Percentiles rank a stretch among this genome's conserved stretches.
Evolutionary conservation across 2,113 vertebrate genomes (phyloP).

Genomic region (Phrynocephalus versicolor): DNA sequence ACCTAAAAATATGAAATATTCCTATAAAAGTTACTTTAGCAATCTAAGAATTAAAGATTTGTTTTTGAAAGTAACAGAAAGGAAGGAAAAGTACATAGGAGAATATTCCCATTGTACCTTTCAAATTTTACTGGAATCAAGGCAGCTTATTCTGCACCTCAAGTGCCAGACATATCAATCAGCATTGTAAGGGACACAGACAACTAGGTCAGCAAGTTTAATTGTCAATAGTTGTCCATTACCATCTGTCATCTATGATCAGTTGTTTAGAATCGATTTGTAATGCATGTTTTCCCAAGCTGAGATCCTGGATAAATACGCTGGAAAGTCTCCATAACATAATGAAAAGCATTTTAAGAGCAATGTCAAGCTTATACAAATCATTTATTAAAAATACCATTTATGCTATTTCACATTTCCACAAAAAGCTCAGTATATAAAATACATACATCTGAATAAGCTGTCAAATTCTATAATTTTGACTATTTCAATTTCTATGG

Average conservation of each 20-base stretch:
- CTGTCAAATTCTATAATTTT: background rate
- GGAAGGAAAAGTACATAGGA: background rate
- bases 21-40: background rate
- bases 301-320: constrained; percentile 45
- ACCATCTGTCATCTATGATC: constrained; percentile 44
- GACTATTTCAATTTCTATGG: background rate
- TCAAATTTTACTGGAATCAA: background rate
- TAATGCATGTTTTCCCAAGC: constrained; percentile 56
- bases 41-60: background rate
- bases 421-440: background rate
- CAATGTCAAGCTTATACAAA: constrained; percentile 66
- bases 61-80: background rate
- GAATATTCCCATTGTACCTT: background rate
- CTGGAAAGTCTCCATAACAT: constrained; percentile 61
- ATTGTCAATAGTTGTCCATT: constrained; percentile 48
- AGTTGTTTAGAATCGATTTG: constrained; percentile 43
- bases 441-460: constrained; percentile 8
- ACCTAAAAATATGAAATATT: background rate
- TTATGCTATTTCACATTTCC: constrained; percentile 22
- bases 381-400: constrained; percentile 53
- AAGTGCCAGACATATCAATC: constrained; percentile 3
- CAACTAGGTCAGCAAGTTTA: constrained; percentile 45
- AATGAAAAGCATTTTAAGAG: constrained; percentile 70
- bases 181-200: background rate
- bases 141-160: constrained; percentile 16